A percentile compares a stretch with the other conserved stretches of the same genome.
These are phyloP conservation scores for Dipodomys merriami DNA, from an alignment of 2,113 vertebrate genomes.

Conservation along the genomic window DNA sequence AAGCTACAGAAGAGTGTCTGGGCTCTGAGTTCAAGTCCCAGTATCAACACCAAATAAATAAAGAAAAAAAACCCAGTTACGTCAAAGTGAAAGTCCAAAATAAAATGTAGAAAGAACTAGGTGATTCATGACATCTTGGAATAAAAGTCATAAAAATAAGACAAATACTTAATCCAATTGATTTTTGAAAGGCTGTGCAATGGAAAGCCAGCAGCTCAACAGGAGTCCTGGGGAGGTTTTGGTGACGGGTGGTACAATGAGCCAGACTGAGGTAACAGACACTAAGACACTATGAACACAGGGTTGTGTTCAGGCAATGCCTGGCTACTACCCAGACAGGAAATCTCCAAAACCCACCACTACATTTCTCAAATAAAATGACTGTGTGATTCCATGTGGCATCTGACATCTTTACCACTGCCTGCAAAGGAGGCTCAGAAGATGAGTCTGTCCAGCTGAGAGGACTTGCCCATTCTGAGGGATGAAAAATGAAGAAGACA, in stretches of 20 bases:
- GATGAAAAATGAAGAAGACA: neutral
- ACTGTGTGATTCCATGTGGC: neutral
- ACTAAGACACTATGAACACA: too few relatives aligned
- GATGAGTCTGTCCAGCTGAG: neutral
- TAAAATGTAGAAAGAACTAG: neutral
- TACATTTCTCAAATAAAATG: neutral
- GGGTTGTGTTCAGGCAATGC: neutral
- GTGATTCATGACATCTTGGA: neutral
- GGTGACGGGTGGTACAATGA: neutral
- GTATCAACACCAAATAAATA: too few relatives aligned
- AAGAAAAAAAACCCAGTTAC: neutral
- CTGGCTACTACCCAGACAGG: neutral
- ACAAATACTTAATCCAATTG: neutral
- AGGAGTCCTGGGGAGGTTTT: neutral
- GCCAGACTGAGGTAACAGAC: too few relatives aligned
- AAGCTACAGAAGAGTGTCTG: too few relatives aligned
- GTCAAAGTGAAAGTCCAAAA: neutral
- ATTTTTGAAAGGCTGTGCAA: neutral
- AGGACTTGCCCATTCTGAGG: neutral
- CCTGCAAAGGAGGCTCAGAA: neutral
- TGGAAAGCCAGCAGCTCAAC: neutral
- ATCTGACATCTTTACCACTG: neutral
- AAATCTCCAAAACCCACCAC: neutral
- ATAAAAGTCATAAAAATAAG: neutral
- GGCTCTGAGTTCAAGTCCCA: too few relatives aligned